Conservation (phyloP, 2,797 vertebrate genomes). For the Lepilemur septentrionalis region DNA sequence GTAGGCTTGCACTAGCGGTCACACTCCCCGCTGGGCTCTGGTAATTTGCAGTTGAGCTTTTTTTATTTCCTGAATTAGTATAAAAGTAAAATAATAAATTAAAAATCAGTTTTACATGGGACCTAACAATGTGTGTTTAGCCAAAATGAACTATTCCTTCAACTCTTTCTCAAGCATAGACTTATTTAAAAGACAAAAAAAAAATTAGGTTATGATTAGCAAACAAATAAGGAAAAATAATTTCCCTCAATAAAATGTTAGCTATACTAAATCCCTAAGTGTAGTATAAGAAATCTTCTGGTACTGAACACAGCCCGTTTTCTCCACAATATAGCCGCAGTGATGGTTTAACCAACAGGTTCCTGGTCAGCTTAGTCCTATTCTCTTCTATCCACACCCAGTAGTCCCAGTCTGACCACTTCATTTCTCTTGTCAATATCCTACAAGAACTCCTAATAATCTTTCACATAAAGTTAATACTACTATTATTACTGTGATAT, state of each 20-base stretch:
- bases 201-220: background rate
- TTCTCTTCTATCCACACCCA: background rate
- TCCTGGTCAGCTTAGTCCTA: no score
- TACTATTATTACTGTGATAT: background rate
- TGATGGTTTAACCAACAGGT: background rate
- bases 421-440: background rate
- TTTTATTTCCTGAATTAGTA: constrained; percentile 83
- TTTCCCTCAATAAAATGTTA: background rate
- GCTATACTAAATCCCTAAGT: background rate
- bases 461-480: background rate
- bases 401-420: background rate
- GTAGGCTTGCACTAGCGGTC: constrained; percentile 81
- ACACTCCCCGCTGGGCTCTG: constrained; percentile 87
- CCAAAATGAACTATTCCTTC: background rate
- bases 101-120: background rate
- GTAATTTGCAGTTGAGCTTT: constrained; percentile 88
- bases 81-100: constrained; percentile 66
- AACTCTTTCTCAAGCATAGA: constrained; percentile 17
- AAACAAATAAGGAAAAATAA: constrained; percentile 34
- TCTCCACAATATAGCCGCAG: background rate
- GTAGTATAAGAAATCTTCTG: background rate
- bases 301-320: no score
- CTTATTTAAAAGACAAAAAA: constrained; percentile 18
- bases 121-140: background rate
- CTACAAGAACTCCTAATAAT: background rate